phyloP scores from a whole-genome alignment of 2,113 vertebrate species.

The Bufo gargarizans region DNA sequence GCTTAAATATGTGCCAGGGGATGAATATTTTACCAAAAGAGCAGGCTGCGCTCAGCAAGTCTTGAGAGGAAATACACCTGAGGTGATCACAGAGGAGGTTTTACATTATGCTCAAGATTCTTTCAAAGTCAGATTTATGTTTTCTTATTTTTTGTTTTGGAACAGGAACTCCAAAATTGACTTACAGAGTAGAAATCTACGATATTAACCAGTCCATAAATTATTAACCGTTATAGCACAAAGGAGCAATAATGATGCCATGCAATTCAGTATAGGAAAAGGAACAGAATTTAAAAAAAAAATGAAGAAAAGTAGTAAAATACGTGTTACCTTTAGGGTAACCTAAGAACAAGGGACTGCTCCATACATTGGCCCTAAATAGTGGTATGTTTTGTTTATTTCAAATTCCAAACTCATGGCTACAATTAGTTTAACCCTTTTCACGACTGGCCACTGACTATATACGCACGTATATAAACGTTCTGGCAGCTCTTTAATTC shows the following conservation, averaged over 20 bases:
- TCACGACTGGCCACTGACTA: too few relatives aligned
- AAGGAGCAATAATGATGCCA: not conserved
- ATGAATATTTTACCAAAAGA: constrained; percentile 39
- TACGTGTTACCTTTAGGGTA: not conserved
- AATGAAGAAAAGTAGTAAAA: not conserved
- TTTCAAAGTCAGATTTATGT: constrained; percentile 25
- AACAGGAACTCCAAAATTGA: not conserved
- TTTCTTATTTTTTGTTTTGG: constrained; percentile 4
- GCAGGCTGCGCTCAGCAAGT: constrained; percentile 44
- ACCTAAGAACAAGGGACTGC: not conserved
- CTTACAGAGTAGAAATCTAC: not conserved
- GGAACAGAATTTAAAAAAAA: not conserved
- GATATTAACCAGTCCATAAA: not conserved
- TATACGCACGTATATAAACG: too few relatives aligned
- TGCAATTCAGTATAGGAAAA: constrained; percentile 3
- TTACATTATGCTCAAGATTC: constrained; percentile 16
- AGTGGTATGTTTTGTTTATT: not conserved
- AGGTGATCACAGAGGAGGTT: constrained; percentile 15
- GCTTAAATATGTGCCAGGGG: constrained; percentile 46
- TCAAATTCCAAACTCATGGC: not conserved
- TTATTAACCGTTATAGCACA: not conserved
- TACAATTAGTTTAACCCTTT: not conserved
- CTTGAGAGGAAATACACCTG: constrained; percentile 45
- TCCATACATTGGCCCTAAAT: not conserved
- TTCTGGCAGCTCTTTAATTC: too few relatives aligned